phyloP scores from a whole-genome alignment of 2,797 vertebrate genomes.

The Gallinago solitaria region DNA sequence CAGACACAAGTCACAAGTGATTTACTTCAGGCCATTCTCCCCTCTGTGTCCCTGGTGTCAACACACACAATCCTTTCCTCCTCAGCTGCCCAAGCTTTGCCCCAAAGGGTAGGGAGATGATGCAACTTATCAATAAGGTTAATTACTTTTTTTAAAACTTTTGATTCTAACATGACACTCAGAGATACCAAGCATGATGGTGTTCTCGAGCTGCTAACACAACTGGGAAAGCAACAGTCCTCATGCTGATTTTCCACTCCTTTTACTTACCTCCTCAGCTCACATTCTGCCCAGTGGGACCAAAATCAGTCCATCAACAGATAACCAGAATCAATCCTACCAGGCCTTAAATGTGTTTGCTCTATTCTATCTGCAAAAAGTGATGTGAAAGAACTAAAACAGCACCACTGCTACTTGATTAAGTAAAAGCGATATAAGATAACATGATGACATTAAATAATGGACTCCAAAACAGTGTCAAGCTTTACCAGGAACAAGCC shows the following conservation, averaged over 20 bases:
- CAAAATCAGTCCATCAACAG: neutral
- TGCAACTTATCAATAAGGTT: neutral
- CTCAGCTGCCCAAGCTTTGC: neutral
- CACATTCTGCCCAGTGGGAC: neutral
- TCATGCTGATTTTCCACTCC: rapidly evolving
- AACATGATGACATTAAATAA: neutral
- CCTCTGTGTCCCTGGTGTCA: neutral
- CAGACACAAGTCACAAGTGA: neutral
- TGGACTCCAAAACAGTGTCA: neutral
- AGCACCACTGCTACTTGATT: neutral
- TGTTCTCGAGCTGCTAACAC: neutral
- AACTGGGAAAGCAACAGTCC: neutral
- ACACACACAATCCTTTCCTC: neutral
- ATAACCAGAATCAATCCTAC: neutral
- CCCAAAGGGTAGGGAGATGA: neutral
- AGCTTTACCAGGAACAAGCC: neutral
- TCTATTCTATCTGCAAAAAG: neutral
- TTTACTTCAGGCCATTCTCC: neutral
- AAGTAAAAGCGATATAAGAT: neutral
- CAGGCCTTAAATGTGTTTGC: neutral
- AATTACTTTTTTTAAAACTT: neutral
- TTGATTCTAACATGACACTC: neutral
- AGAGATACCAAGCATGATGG: neutral
- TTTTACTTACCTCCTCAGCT: neutral
- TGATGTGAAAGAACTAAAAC: neutral